Conservation (phyloP, 2,113 vertebrate genomes). For the Strigops habroptila region DNA sequence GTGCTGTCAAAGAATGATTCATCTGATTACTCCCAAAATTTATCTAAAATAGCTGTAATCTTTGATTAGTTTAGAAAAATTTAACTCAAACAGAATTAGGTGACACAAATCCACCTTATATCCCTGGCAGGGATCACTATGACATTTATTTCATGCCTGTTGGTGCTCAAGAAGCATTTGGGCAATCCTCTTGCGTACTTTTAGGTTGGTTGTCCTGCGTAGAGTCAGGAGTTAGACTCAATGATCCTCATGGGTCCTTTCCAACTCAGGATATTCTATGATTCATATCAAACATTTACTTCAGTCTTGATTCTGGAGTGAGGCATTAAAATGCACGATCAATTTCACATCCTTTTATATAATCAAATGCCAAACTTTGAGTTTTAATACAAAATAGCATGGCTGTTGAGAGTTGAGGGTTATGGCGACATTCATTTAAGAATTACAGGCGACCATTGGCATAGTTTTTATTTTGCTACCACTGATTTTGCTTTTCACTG, state of each 20-base stretch:
- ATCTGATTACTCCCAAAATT: neutral
- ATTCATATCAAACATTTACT: neutral
- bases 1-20: neutral
- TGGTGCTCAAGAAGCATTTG: neutral
- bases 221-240: neutral
- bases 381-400: neutral
- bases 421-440: neutral
- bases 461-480: neutral
- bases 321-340: neutral
- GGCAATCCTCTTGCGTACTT: neutral
- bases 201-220: neutral
- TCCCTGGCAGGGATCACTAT: neutral
- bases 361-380: neutral
- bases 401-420: neutral
- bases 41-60: neutral
- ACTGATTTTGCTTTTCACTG: neutral
- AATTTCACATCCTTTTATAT: neutral
- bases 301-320: neutral
- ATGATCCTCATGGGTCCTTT: neutral
- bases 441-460: neutral
- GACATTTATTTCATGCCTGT: neutral
- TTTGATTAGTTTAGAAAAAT: neutral
- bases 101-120: neutral
- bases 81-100: neutral
- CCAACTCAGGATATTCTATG: neutral